These are phyloP conservation scores for Odontophorus gujanensis DNA, from an alignment of 2,113 vertebrate species.

Conservation along the genomic window DNA sequence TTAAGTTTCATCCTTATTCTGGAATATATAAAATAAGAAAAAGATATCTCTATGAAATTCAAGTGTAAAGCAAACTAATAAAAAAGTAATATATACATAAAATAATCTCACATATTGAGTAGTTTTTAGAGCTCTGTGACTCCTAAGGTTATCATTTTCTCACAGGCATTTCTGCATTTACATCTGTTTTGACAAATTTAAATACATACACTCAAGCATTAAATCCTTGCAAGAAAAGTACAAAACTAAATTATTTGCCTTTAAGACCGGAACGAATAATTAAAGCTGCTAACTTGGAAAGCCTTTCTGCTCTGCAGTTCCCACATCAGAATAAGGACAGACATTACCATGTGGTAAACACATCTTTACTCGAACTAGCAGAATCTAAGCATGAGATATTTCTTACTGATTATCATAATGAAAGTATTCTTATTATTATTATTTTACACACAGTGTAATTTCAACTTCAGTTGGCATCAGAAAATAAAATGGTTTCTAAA, in stretches of 20 bases:
- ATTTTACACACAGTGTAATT: neutral
- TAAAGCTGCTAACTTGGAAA: neutral
- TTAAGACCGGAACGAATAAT: neutral
- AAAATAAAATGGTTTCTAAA: neutral
- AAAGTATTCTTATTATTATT: neutral
- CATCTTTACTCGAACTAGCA: neutral
- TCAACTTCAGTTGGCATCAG: neutral
- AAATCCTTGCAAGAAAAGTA: neutral
- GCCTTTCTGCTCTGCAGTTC: neutral
- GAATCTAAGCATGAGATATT: neutral
- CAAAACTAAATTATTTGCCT: neutral
- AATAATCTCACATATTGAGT: neutral
- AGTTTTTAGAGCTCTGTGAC: neutral
- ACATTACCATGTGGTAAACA: neutral
- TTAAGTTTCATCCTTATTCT: neutral
- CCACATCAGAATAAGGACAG: neutral
- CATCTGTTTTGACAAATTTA: neutral
- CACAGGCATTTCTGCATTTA: neutral
- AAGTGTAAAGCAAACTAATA: neutral
- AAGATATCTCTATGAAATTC: neutral
- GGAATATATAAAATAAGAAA: neutral
- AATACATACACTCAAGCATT: neutral
- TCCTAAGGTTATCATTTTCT: neutral
- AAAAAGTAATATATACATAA: neutral
- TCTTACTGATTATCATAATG: neutral